phyloP scores from a whole-genome alignment of 2,797 vertebrate species.

The Australoheros facetus region DNA sequence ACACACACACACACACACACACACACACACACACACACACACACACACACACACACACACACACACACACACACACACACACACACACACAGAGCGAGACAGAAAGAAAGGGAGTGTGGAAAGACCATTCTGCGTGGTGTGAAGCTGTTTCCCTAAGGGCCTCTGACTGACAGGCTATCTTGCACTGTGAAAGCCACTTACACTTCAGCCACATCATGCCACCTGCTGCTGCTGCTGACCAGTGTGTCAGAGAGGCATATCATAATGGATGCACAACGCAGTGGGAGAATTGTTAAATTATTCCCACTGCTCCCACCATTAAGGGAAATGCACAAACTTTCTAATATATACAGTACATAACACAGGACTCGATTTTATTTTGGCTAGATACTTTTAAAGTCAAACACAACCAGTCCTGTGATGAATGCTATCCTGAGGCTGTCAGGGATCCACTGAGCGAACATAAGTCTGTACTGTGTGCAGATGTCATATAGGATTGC shows the following conservation, averaged over 20 bases:
- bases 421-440: constrained; percentile 8
- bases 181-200: constrained; percentile 79
- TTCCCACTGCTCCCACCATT: constrained; percentile 50
- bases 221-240: constrained; percentile 77
- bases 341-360: constrained; percentile 15
- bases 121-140: constrained; percentile 73
- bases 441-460: not conserved
- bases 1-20: not conserved
- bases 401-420: constrained; percentile 19
- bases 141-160: constrained; percentile 68
- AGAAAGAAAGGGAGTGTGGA: constrained; percentile 52
- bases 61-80: not conserved
- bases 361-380: constrained; percentile 9
- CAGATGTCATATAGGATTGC: constrained; percentile 6
- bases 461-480: not conserved
- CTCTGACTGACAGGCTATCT: constrained; percentile 75
- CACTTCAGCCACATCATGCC: constrained; percentile 73
- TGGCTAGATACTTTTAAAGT: constrained; percentile 4
- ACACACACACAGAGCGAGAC: constrained; percentile 21
- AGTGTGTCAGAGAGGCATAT: constrained; percentile 57
- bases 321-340: constrained; percentile 15
- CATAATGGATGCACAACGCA: constrained; percentile 73
- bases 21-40: constrained; percentile 9
- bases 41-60: not conserved
- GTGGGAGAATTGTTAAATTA: constrained; percentile 64